Evolutionary conservation across 2,113 vertebrate genomes (phyloP).

Genomic region (Campylomormyrus numenius): DNA sequence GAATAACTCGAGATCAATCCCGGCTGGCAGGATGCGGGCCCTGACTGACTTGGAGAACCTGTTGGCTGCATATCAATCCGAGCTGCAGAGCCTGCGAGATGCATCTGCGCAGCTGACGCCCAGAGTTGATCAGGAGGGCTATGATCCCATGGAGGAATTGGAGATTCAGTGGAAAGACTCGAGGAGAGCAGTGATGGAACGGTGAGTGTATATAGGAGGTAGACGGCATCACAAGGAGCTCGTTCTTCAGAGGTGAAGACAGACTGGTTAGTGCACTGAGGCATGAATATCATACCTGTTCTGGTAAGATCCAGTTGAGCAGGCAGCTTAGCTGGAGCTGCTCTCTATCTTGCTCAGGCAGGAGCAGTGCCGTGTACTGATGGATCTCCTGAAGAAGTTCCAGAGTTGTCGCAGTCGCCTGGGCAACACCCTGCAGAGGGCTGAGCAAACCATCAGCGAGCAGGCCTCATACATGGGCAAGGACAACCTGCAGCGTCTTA

Average conservation of each 20-base stretch:
- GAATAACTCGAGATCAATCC: neutral
- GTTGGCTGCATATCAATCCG: conserved; percentile 59
- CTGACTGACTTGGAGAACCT: conserved; percentile 70
- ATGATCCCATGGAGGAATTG: conserved; percentile 51
- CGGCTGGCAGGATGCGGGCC: conserved; percentile 63
- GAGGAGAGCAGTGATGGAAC: conserved; percentile 61
- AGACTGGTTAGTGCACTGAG: neutral
- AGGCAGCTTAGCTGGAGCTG: neutral
- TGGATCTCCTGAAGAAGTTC: conserved; percentile 84
- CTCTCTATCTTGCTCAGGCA: conserved; percentile 51
- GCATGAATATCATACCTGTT: neutral
- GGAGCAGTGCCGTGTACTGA: conserved; percentile 68
- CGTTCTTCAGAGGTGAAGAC: neutral
- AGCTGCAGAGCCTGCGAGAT: conserved; percentile 63
- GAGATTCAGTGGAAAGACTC: conserved; percentile 70
- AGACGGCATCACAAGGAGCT: neutral
- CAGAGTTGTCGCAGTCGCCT: conserved; percentile 71
- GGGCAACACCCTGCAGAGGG: conserved; percentile 73
- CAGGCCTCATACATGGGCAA: conserved; percentile 85
- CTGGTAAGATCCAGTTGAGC: neutral
- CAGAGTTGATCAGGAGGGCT: conserved; percentile 46
- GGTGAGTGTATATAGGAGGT: conserved; percentile 47
- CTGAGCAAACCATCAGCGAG: conserved; percentile 69
- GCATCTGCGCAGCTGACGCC: conserved; percentile 47
- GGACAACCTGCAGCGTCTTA: conserved; percentile 78